Evolutionary conservation across 2,797 vertebrate species (phyloP).

Genomic region (Rhincodon typus): DNA sequence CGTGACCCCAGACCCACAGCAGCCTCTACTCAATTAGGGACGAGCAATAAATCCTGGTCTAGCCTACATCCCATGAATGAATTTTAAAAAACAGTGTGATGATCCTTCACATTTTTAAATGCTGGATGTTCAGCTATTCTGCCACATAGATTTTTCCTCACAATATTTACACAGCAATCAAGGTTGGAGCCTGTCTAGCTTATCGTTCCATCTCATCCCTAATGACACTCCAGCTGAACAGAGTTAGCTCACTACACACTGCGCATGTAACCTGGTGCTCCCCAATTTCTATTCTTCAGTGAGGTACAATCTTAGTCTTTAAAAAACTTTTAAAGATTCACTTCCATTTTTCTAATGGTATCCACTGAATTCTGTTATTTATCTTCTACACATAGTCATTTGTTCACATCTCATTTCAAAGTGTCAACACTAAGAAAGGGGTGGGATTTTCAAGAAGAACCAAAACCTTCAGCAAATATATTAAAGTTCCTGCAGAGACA

Average conservation of each 20-base stretch:
- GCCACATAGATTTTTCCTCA: not conserved
- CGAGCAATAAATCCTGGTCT: too few species aligned
- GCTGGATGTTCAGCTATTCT: not conserved
- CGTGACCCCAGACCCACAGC: too few species aligned
- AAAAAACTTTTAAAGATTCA: not conserved
- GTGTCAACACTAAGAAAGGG: not conserved
- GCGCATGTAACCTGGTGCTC: not conserved
- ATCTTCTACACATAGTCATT: not conserved
- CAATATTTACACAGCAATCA: not conserved
- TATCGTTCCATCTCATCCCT: not conserved
- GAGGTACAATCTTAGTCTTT: not conserved
- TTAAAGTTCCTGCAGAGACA: not conserved
- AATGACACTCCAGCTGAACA: not conserved
- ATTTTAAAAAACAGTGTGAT: not conserved
- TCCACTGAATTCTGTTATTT: not conserved
- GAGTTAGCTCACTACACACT: not conserved
- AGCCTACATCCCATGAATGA: too few species aligned
- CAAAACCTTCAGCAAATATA: not conserved
- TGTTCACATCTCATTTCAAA: not conserved
- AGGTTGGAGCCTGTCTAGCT: not conserved
- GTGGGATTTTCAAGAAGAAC: not conserved
- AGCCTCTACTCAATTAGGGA: too few species aligned
- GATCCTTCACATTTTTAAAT: not conserved
- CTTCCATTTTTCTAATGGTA: not conserved
- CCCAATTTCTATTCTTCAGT: not conserved